Conservation (phyloP, 2,113 vertebrate species). For the Cathartes aura region DNA sequence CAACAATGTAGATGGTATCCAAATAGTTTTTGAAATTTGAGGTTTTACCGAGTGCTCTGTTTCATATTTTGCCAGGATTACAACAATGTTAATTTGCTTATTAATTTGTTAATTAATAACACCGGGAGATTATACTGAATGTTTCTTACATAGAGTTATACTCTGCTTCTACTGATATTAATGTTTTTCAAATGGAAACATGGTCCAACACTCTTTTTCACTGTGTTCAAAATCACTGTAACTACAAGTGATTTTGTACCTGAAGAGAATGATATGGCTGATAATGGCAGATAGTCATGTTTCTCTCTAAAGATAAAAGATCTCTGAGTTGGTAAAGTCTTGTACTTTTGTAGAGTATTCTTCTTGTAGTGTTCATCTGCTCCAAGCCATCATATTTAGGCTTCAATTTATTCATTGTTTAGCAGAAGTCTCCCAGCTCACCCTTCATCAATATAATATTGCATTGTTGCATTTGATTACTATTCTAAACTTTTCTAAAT, state of each 20-base stretch:
- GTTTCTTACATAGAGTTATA: not conserved
- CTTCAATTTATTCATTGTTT: not conserved
- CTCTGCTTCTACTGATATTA: not conserved
- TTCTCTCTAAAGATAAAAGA: not conserved
- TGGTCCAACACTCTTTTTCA: not conserved
- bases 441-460: not conserved
- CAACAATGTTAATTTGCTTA: not conserved
- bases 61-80: not conserved
- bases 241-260: not conserved
- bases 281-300: not conserved
- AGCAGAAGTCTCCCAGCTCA: not conserved
- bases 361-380: not conserved
- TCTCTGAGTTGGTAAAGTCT: not conserved
- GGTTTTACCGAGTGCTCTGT: not conserved
- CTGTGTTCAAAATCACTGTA: not conserved
- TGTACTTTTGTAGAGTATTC: not conserved
- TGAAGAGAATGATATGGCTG: not conserved
- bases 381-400: not conserved
- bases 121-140: not conserved
- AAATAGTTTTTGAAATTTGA: not conserved
- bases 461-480: not conserved
- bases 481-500: not conserved
- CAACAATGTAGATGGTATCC: not conserved
- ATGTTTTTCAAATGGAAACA: not conserved
- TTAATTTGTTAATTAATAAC: too few relatives aligned